Conservation (phyloP, 2,113 vertebrate genomes). For the Kryptolebias marmoratus region DNA sequence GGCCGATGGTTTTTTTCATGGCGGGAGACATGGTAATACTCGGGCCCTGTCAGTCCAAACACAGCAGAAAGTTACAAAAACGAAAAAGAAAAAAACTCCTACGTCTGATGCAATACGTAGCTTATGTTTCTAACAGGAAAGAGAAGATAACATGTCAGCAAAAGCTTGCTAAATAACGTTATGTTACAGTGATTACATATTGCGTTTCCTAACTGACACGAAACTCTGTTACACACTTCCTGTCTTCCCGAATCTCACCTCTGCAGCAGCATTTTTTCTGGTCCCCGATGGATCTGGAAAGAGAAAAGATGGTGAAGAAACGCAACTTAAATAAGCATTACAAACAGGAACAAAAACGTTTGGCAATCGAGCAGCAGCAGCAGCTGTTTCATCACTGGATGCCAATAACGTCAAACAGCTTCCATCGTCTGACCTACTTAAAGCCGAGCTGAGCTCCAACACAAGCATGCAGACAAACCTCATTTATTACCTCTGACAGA, state of each 20-base stretch:
- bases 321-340: constrained; percentile 14
- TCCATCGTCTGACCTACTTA: constrained; percentile 11
- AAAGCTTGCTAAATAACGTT: constrained; percentile 11
- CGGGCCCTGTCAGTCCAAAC: constrained; percentile 77
- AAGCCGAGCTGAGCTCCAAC: constrained; percentile 29
- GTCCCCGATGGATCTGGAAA: constrained; percentile 62
- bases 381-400: constrained; percentile 4
- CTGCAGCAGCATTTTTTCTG: constrained; percentile 63
- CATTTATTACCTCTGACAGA: constrained; percentile 63
- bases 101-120: constrained; percentile 12
- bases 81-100: constrained; percentile 9
- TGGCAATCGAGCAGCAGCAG: not conserved
- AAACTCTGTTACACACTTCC: not conserved
- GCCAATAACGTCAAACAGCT: constrained; percentile 15
- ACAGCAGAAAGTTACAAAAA: constrained; percentile 24
- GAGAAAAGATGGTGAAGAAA: constrained; percentile 10
- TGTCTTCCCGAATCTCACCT: constrained; percentile 63
- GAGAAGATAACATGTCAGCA: constrained; percentile 34
- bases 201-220: constrained; percentile 11
- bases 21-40: constrained; percentile 74
- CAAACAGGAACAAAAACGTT: not conserved
- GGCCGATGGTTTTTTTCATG: constrained; percentile 89
- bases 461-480: constrained; percentile 60
- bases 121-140: constrained; percentile 50
- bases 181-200: not conserved